phyloP scores from a whole-genome alignment of 2,797 vertebrate species.

The Gallinago solitaria region DNA sequence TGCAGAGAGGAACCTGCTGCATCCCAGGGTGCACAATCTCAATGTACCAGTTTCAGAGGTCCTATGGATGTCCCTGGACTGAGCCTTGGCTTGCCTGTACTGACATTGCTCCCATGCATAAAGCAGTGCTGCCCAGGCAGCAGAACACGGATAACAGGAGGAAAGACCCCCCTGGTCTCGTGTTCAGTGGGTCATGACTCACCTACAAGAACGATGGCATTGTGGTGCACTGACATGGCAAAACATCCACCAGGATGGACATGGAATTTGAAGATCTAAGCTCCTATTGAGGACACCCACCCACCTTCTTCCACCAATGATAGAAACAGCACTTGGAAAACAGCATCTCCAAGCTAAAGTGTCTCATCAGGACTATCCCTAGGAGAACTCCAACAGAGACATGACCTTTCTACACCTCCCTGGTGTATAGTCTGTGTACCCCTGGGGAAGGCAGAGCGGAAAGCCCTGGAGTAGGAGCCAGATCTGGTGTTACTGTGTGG shows the following conservation, averaged over 20 bases:
- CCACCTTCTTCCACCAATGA: neutral
- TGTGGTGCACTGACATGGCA: neutral
- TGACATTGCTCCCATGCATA: too few relatives aligned
- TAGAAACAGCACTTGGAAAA: neutral
- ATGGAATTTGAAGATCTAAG: neutral
- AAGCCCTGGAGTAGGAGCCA: neutral
- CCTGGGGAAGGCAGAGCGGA: neutral
- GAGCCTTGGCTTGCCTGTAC: neutral
- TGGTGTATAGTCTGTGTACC: fast-evolving
- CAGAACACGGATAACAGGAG: neutral
- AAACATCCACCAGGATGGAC: neutral
- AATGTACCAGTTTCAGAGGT: neutral
- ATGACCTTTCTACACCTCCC: neutral
- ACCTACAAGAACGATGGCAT: neutral
- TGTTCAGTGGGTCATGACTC: neutral
- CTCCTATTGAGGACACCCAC: neutral
- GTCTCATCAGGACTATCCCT: neutral
- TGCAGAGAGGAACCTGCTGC: neutral
- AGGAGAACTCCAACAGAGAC: neutral
- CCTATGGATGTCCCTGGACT: neutral
- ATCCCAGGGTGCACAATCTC: neutral
- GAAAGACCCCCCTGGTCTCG: neutral
- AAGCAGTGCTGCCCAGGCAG: neutral
- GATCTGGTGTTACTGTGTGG: neutral
- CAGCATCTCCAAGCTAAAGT: neutral